Conservation (phyloP, 1,140 invertebrate species). For the Penaeus indicus region DNA sequence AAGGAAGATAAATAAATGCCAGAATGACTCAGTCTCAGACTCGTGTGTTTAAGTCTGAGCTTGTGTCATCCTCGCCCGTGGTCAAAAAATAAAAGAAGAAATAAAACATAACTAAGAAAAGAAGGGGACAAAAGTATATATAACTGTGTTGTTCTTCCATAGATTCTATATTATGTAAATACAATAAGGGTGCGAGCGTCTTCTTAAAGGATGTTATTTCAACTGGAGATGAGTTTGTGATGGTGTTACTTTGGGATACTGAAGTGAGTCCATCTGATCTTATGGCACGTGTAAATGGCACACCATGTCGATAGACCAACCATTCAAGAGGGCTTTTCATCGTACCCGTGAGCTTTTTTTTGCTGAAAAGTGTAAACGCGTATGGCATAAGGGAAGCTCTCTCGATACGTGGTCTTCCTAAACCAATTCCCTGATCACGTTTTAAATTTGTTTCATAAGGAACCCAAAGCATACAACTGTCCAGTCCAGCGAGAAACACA, state of each 20-base stretch:
- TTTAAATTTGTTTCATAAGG: neutral
- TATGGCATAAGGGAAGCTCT: no score
- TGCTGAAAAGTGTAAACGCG: no score
- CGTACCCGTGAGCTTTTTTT: no score
- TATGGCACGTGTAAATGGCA: no score
- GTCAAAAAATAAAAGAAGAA: neutral
- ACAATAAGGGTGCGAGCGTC: neutral
- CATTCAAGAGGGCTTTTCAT: no score
- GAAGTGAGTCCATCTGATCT: no score
- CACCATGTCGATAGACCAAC: no score
- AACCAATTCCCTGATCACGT: no score
- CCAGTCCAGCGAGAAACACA: conserved; percentile 48
- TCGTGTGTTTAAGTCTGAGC: no score
- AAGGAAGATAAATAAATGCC: neutral
- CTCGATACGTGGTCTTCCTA: no score
- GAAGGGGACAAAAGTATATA: neutral
- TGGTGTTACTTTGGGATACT: no score
- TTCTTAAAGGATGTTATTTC: conserved; percentile 19
- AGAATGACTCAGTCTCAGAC: neutral
- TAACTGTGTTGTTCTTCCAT: conserved; percentile 54
- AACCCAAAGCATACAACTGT: conserved; percentile 18
- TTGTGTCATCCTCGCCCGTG: conserved; percentile 37
- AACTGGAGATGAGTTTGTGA: conserved; percentile 37
- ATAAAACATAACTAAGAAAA: no score
- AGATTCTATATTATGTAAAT: conserved; percentile 27